Evolutionary conservation across 2,888 invertebrate genomes (phyloP), one percentile per base, ranked within the genome.

Genomic region (Torymus aiolomorphi): DNA sequence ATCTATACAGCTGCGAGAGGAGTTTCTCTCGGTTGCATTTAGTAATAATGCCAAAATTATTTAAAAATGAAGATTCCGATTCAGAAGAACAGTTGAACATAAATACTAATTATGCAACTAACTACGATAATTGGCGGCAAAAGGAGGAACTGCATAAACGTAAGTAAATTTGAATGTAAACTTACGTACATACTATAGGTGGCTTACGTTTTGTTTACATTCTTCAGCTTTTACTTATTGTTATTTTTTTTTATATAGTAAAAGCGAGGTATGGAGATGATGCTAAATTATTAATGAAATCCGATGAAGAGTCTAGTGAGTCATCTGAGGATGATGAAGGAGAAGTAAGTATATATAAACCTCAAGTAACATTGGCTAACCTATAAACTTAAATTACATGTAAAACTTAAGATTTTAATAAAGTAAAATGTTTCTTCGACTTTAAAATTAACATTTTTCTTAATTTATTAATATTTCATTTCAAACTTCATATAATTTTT

Each of bases 91-190:
- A 92, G 73, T 90, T 97, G 51, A 93, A 93, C 88, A 94, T 95
- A 31, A 95, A 97, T 88, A 93, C 94, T 87, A 93, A 93, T 73
- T 98, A 97, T 90, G 97, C 98, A 0, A 94, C 95, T 84, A 94
- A 93, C 84, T 98, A 97, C 87, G 94, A 97, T 87, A 92, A 91
- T 80, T 96, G 97, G 94, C 93, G 97, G 72, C 94, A 95, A 86
- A 96, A 96, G 87, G 98, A 98, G 90, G 95, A 97, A 89, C 90
- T 96, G 20, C 95, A 97, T 87, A 96, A 95, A 92, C 91, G 96
- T 96, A 92, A 91, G 92, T 83, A n/a, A 62, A n/a, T 52, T 54
- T 71, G 13, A 2, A 71, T 20, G 24, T 8, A 24, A 52, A 76
- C 16, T 65, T 72, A 66, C n/a, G n/a, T n/a, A n/a, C n/a, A n/a